Base-by-base conservation (phyloP, 2,888 invertebrate species). In the Caenorhabditis imperialis region DNA sequence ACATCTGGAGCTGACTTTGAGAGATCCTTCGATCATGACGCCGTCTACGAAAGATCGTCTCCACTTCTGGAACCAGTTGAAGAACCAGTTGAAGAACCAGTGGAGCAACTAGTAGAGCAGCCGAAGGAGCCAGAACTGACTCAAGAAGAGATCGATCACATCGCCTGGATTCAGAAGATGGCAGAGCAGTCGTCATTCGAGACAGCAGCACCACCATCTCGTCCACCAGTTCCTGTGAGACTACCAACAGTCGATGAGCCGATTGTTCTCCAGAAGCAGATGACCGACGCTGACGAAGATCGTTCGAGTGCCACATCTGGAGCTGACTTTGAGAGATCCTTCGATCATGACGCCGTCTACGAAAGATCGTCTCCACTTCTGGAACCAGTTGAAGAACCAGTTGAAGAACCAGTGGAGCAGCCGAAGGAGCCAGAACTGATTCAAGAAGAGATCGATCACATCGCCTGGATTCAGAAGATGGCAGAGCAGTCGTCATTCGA, bases 401-500 rank as follows among this genome's bases (percentile, higher is more conserved):
- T 44, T 20, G 44, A n/a, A n/a, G n/a, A n/a, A n/a, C n/a, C 20
- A 3, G 44, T 44, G 3, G 7, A 44, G 18, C 20, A 44, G 20
- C 20, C 20, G 6, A 12, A 3, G 3, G 18, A 16, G 23, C 18
- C 23, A 16, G 54, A 44, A 42, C 48, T 77, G 44, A 77, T 72
- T 33, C 63, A 71, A 38, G 77, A 78, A 65, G 77, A 77, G 57
- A 50, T 61, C 7, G 58, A 67, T 12, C 75, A 79, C 45, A 80
- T 80, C 48, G 75, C 62, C 20, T 38, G 53, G 20, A 67, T 80
- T 20, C 60, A 63, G 18, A 47, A 44, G 42, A 40, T 80, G 55
- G 81, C 80, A 1, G 58, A 60, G 22, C 51, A 51, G 14, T 51
- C 51, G 8, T 51, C 51, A 2, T 51, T 51, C 23, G 51, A 51